Base-by-base conservation (phyloP, 1,140 invertebrate species). In the Bombyx mandarina region DNA sequence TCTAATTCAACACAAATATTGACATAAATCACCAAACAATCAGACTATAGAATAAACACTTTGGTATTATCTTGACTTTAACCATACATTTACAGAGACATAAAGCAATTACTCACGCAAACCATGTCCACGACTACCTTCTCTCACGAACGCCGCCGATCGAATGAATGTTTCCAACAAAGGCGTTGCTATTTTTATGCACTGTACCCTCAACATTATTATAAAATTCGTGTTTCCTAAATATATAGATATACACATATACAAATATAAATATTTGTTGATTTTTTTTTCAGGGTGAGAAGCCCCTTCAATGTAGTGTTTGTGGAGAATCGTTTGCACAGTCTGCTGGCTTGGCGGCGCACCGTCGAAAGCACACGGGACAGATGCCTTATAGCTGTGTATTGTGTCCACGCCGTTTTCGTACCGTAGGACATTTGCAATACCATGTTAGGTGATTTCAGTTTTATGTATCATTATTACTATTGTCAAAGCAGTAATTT, bases 281-380 rank as follows among this genome's bases (percentile, higher is more conserved):
- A 8, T 45, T 50, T 22, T 52, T 43, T 18, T 73, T 62, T 52
- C 56, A 86, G 83, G 92, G 93, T 10, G 91, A 90, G 64, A 89
- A 88, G 60, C 89, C 89, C 22, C 69, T 84, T 50, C 58, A 63
- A 45, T 89, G 89, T 66, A 57, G 72, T 0, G 65, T 77, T 7
- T 90, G 89, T 65, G 86, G 84, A 0, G 82, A 88, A 57, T 69
- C 77, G 7, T 91, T 91, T 69, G 88, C 89, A 1, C 89, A 90
- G 48, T 81, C 83, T 6, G 74, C 88, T 0, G 85, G 84, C 5
- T 63, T 91, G 18, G 79, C 79, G n/a, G 80, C 82, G 4, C 91
- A 92, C 64, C 80, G 75, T 54, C 74, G 88, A 3, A 88, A 88
- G 12, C 91, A 91, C 65, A 89, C 89, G 3, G 90, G 90, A 0